A percentile compares a stretch with the other conserved stretches of the same genome.
Conservation (phyloP, 2,888 invertebrate genomes). For the Neoascia interrupta region DNA sequence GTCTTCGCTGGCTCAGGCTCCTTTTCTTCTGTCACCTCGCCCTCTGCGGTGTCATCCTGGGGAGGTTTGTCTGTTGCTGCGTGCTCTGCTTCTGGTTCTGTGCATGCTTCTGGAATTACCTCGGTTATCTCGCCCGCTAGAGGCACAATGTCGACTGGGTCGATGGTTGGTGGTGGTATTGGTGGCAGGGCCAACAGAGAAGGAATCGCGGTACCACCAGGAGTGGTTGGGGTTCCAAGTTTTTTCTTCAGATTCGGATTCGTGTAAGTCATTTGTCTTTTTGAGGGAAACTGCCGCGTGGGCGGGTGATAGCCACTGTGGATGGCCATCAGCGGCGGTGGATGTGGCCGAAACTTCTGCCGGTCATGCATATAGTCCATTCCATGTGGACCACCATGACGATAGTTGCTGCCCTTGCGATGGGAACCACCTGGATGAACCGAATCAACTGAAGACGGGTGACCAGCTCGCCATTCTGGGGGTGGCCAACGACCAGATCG, state of each 20-base stretch:
- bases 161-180: slow-evolving; percentile 74
- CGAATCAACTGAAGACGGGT: slow-evolving; percentile 21
- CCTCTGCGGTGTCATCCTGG: background rate
- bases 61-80: slow-evolving; percentile 10
- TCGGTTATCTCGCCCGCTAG: background rate
- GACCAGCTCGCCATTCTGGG: slow-evolving; percentile 58
- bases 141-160: slow-evolving; percentile 53
- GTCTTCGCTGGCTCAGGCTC: slow-evolving; percentile 56
- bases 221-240: slow-evolving; percentile 60
- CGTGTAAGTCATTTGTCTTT: slow-evolving; percentile 77
- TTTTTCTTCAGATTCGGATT: slow-evolving; percentile 76
- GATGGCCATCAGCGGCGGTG: slow-evolving; percentile 77
- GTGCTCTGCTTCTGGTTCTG: slow-evolving; percentile 30
- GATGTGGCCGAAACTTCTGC: slow-evolving; percentile 75
- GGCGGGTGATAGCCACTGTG: slow-evolving; percentile 71
- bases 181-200: slow-evolving; percentile 77
- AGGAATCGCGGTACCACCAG: slow-evolving; percentile 77
- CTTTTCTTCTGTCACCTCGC: slow-evolving; percentile 56
- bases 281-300: slow-evolving; percentile 76
- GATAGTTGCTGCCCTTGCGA: slow-evolving; percentile 44
- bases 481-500: slow-evolving; percentile 58
- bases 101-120: slow-evolving; percentile 22
- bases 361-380: slow-evolving; percentile 73
- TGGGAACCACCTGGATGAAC: slow-evolving; percentile 20
- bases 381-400: slow-evolving; percentile 50